Evolutionary conservation across 1,140 invertebrate species (phyloP).

Genomic region (Drosophila azteca): DNA sequence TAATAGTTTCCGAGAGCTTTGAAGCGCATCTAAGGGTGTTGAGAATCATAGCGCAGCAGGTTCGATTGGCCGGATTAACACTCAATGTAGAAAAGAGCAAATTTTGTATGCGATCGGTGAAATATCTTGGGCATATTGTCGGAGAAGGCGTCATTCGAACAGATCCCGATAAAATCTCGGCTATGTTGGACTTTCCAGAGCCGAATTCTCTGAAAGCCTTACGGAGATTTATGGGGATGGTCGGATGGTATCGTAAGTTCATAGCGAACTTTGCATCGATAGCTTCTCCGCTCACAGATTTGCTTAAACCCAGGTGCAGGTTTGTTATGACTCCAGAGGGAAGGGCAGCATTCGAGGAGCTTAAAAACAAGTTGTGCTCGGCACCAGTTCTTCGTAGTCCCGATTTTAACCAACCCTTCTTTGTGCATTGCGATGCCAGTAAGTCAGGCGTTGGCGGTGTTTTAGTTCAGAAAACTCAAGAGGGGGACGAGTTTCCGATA

Average conservation of each 20-base stretch:
- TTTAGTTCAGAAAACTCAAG: background rate
- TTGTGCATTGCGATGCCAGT: background rate
- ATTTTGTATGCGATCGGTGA: constrained; percentile 9
- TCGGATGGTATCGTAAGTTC: background rate
- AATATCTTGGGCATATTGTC: constrained; percentile 9
- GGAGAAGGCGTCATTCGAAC: constrained; percentile 13
- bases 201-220: background rate
- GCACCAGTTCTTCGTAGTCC: too few species aligned
- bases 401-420: background rate
- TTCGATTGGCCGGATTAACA: too few species aligned
- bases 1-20: too few species aligned
- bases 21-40: too few species aligned
- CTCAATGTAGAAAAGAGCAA: constrained; percentile 1
- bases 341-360: background rate
- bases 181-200: constrained; percentile 1
- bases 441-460: background rate
- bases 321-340: background rate
- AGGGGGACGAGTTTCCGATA: constrained; percentile 2
- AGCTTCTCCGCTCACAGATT: background rate
- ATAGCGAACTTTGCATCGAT: background rate
- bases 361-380: background rate
- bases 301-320: background rate
- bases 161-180: constrained; percentile 9
- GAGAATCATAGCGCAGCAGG: too few species aligned
- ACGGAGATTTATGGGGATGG: background rate